These are phyloP conservation scores for Oligia fasciuncula DNA, from an alignment of 2,888 invertebrate species.

Conservation along the genomic window DNA sequence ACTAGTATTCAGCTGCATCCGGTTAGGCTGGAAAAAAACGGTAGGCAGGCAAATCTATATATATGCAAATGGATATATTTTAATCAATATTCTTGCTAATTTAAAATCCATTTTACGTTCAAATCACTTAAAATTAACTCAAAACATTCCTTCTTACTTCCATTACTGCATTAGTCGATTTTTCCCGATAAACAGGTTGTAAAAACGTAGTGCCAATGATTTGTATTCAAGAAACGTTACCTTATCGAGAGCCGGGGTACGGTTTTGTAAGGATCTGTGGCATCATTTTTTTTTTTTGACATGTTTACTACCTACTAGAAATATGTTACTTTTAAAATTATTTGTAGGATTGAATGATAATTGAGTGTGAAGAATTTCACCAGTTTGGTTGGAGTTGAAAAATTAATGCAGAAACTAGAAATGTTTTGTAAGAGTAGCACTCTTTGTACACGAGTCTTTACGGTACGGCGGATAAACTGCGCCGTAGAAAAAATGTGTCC, in stretches of 20 bases:
- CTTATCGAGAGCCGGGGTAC: conserved; percentile 18
- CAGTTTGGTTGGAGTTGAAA: background rate
- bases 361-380: background rate
- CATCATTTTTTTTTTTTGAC: conserved; percentile 30
- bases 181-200: conserved; percentile 13
- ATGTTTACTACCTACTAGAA: background rate
- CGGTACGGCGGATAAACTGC: too few relatives aligned
- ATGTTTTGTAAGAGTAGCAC: too few relatives aligned
- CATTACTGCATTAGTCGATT: conserved; percentile 8
- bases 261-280: background rate
- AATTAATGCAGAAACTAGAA: too few relatives aligned
- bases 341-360: background rate
- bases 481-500: too few relatives aligned
- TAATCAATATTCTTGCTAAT: background rate
- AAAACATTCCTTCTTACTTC: background rate
- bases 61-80: too few relatives aligned
- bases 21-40: background rate
- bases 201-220: conserved; percentile 12
- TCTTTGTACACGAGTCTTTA: too few relatives aligned
- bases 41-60: background rate
- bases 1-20: background rate
- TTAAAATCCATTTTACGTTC: background rate
- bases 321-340: conserved; percentile 4
- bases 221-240: conserved; percentile 44
- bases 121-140: background rate